phyloP scores from a whole-genome alignment of 2,797 vertebrate genomes.

The Sebastes miniatus region DNA sequence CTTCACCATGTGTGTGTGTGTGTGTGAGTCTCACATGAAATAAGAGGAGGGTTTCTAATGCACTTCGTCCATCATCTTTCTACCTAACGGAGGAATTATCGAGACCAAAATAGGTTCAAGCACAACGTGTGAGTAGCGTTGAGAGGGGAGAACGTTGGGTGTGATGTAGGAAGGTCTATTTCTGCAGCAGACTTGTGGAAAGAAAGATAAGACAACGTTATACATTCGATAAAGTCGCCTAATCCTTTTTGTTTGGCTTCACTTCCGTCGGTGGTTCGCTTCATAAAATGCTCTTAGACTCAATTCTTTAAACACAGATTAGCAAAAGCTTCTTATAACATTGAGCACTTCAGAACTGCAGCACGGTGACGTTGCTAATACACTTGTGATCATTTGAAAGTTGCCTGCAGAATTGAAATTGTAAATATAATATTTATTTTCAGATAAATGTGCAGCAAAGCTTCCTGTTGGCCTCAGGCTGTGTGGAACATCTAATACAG shows the following conservation, averaged over 20 bases:
- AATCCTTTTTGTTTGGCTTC: conserved; percentile 26
- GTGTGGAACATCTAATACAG: background rate
- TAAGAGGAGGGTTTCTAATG: background rate
- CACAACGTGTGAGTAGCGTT: background rate
- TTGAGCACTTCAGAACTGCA: conserved; percentile 32
- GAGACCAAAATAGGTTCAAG: background rate
- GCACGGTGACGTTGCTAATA: conserved; percentile 14
- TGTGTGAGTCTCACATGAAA: background rate
- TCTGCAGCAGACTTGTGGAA: background rate
- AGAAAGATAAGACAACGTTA: conserved; percentile 16
- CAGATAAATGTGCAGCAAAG: conserved; percentile 3
- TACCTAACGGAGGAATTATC: conserved; percentile 2
- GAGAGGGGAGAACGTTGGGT: background rate
- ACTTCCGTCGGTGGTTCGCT: conserved; percentile 16
- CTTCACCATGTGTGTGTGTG: background rate
- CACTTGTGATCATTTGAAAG: conserved; percentile 41
- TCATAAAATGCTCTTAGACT: conserved; percentile 32
- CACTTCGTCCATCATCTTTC: background rate
- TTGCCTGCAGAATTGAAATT: conserved; percentile 38
- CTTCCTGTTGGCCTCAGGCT: conserved; percentile 1
- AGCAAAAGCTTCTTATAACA: conserved; percentile 42
- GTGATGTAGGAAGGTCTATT: background rate
- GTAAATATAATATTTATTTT: conserved; percentile 76
- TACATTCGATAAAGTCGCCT: conserved; percentile 6
- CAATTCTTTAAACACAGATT: conserved; percentile 49